Evolutionary conservation across 2,888 invertebrate species (phyloP), one percentile per base, ranked within the genome.

Genomic region (Sthenelais limicola): DNA sequence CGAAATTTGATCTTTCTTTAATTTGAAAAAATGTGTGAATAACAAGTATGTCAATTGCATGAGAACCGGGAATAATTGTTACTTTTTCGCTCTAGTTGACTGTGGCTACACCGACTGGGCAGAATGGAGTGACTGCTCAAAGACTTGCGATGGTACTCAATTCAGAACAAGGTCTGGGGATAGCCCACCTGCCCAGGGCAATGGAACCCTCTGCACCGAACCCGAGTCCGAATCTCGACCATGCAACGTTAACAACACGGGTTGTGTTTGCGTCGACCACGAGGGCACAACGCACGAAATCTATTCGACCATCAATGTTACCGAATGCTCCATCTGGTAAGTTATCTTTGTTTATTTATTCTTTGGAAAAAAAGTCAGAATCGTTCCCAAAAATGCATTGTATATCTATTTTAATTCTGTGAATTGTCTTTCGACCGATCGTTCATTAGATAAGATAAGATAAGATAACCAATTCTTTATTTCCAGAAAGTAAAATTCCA

Each of bases 41-140:
- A n/a, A n/a, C n/a, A n/a, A n/a, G n/a, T n/a, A n/a, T n/a, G n/a
- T n/a, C n/a, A n/a, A n/a, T n/a, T n/a, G n/a, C n/a, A n/a, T n/a
- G n/a, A n/a, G n/a, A n/a, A n/a, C n/a, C n/a, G n/a, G n/a, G n/a
- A n/a, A n/a, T n/a, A n/a, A n/a, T n/a, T n/a, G n/a, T n/a, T n/a
- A n/a, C n/a, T n/a, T n/a, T n/a, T n/a, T n/a, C n/a, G n/a, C n/a
- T n/a, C n/a, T 51, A 68, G 43, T 69, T 54, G 73, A 73, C 58
- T 73, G 73, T 33, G 35, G 35, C 33, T 73, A 73, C 70, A 67
- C 51, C 5, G 33, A 73, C 38, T 73, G 67, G 49, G 38, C 69
- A 12, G 58, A 30, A 30, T 73, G 73, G 73, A 51, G 54, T 28
- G 49, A 32, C n/a, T 73, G 73, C 30, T 49, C 73, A 12, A 58